These are phyloP conservation scores for Pristionchus mayeri DNA, from an alignment of 2,888 invertebrate species.

Conservation along the genomic window DNA sequence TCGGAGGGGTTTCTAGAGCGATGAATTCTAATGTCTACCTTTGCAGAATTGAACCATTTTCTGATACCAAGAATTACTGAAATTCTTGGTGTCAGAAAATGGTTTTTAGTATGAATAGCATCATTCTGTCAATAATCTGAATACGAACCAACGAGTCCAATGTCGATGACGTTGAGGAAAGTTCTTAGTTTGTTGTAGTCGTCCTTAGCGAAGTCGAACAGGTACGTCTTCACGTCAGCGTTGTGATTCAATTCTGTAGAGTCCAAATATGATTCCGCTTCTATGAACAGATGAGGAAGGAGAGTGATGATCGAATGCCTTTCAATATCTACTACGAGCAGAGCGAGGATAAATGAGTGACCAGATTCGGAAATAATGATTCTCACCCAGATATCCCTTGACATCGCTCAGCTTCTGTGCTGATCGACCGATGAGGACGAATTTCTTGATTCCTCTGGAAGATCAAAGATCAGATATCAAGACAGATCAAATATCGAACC, in stretches of 20 bases:
- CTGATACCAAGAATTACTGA: no score
- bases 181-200: constrained; percentile 62
- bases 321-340: no score
- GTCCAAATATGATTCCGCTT: background rate
- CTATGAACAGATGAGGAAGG: no score
- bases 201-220: constrained; percentile 74
- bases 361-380: background rate
- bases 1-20: no score
- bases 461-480: constrained; percentile 24
- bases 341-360: background rate
- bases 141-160: constrained; percentile 69
- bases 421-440: constrained; percentile 72
- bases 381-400: constrained; percentile 66
- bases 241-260: constrained; percentile 54
- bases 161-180: constrained; percentile 67
- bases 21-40: no score
- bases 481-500: constrained; percentile 28
- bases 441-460: constrained; percentile 69
- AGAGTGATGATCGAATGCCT: no score
- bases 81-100: no score
- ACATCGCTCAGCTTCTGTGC: constrained; percentile 66
- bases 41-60: no score
- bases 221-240: constrained; percentile 59
- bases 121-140: background rate
- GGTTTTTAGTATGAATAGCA: background rate